Base-by-base conservation (phyloP, 2,113 vertebrate species). In the Stercorarius parasiticus region DNA sequence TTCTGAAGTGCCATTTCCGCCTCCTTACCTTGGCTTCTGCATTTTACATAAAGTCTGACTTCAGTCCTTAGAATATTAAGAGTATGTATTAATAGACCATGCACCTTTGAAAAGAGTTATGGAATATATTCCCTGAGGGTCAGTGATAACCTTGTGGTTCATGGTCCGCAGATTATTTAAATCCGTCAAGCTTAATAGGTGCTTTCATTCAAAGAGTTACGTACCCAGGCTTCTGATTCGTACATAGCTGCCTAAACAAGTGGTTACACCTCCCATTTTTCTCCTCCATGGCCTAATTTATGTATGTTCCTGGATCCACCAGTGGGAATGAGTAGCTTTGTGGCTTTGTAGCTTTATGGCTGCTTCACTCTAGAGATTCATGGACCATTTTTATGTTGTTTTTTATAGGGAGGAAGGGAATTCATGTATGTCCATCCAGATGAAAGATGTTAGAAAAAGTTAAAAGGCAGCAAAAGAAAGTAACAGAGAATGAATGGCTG, bases 11-110 rank as follows among this genome's bases (percentile, higher is more conserved):
- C 80, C 40, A 49, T 84, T 95, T 92, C 65, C n/a, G 81, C 61
- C 43, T 77, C 77, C 70, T 89, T 95, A 72, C 86, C 86, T 91
- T 0, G 0, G 36, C 52, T 92, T 87, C 83, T 86, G 52, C 77
- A 53, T 91, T 94, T 91, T 85, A 76, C 81, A 49, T 84, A 67
- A 88, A 88, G 58, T 61, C 86, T 88, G 47, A 72, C 66, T 91
- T 76, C 58, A 58, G 70, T 61, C 56, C 62, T 95, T 92, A 69
- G 78, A 62, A 66, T 86, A 89, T 95, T 94, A 89, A 82, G 77
- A 87, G 45, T 87, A 29, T 56, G 13, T 94, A 82, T 95, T 95
- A 95, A 95, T 89, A 95, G 96, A 87, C 73, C 66, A 76, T 95
- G 50, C 62, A 82, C 26, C 62, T 97, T 93, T 93, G 81, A 82